phyloP scores from a whole-genome alignment of 2,888 invertebrate genomes.

The Erebia aethiops region DNA sequence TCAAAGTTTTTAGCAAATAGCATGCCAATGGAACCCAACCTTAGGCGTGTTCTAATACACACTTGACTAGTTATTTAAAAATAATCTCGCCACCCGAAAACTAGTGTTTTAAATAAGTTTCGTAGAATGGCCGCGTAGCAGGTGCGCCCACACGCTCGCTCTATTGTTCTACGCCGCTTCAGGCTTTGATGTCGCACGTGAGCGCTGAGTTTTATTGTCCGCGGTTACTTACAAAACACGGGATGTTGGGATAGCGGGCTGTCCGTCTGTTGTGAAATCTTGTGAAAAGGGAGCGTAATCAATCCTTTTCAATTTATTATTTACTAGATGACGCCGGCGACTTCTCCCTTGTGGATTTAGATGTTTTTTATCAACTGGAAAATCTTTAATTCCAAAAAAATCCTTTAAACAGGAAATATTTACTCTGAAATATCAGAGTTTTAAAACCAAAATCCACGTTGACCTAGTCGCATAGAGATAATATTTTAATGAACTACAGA shows the following conservation, averaged over 20 bases:
- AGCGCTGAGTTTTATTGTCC: conserved; percentile 40
- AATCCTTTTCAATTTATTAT: neutral
- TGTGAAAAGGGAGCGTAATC: neutral
- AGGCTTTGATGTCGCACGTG: conserved; percentile 49
- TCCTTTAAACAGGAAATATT: no score
- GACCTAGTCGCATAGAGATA: no score
- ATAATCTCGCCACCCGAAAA: conserved; percentile 32
- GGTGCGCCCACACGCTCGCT: conserved; percentile 52
- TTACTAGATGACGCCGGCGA: no score
- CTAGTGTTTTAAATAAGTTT: conserved; percentile 45
- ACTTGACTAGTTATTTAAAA: neutral
- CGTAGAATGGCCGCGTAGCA: conserved; percentile 55
- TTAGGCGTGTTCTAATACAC: no score
- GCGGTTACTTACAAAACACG: conserved; percentile 33
- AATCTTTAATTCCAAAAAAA: no score
- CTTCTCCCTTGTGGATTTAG: no score
- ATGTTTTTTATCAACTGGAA: no score
- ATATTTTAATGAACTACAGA: no score
- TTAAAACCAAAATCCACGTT: no score
- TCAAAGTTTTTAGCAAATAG: no score
- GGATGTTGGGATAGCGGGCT: conserved; percentile 1
- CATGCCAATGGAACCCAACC: no score
- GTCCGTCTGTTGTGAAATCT: neutral
- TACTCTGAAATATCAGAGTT: no score
- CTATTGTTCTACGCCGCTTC: conserved; percentile 45